Conservation (phyloP, 2,113 vertebrate genomes). For the Rhegmatorhina hoffmannsi region DNA sequence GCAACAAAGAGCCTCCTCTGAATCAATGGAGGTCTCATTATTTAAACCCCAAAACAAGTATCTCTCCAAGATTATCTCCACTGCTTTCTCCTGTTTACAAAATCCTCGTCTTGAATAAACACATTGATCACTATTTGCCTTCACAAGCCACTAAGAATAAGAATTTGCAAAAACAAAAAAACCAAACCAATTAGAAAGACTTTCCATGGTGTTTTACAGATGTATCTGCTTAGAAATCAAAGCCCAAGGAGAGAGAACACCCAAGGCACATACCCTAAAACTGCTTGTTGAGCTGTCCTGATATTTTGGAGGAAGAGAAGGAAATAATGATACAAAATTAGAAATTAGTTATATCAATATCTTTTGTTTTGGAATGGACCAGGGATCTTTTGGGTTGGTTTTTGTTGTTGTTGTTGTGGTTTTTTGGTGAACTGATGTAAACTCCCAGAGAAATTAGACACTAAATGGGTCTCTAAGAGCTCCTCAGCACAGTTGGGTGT, state of each 20-base stretch:
- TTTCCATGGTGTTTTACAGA: neutral
- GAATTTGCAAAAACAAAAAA: neutral
- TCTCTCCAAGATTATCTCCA: neutral
- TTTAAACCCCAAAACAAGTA: neutral
- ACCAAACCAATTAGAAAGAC: neutral
- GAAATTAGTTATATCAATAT: neutral
- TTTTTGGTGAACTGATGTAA: neutral
- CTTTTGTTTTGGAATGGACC: neutral
- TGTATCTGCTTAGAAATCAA: neutral
- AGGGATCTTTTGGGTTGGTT: neutral
- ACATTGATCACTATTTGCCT: neutral
- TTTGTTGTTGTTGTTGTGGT: too few species aligned
- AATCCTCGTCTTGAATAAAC: neutral
- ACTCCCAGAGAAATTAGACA: neutral
- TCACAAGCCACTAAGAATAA: neutral
- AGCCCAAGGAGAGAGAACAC: neutral
- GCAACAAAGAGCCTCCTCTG: neutral
- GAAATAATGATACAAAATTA: neutral
- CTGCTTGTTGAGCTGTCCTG: neutral
- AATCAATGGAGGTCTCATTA: neutral
- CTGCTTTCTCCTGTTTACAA: neutral
- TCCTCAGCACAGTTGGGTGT: neutral
- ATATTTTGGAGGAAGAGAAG: neutral
- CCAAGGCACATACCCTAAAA: neutral
- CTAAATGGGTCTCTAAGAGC: neutral